phyloP scores from a whole-genome alignment of 2,797 vertebrate genomes.

The Hypotaenidia okinawae region DNA sequence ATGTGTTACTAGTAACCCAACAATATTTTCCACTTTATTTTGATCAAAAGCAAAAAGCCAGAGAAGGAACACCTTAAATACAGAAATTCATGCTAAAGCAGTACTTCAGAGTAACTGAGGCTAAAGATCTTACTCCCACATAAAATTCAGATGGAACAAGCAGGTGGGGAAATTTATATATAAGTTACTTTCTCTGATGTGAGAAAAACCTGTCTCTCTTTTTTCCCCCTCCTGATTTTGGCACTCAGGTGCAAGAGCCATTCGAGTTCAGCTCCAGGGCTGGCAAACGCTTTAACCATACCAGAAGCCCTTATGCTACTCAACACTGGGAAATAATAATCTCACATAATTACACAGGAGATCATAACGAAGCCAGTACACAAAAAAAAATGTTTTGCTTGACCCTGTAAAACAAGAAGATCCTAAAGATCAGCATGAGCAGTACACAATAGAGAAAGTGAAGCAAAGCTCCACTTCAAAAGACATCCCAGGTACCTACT shows the following conservation, averaged over 20 bases:
- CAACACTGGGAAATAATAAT: background rate
- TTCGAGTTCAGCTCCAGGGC: background rate
- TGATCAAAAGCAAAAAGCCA: background rate
- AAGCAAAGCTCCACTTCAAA: background rate
- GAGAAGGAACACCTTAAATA: background rate
- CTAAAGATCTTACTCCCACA: background rate
- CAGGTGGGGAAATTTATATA: background rate
- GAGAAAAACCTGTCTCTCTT: background rate
- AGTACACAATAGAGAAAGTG: accelerated
- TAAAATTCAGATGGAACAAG: background rate
- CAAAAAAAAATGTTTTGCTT: background rate
- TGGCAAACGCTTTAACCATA: background rate
- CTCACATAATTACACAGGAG: background rate
- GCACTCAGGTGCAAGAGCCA: background rate
- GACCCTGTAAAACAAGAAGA: background rate
- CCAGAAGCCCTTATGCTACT: background rate
- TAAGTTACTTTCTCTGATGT: background rate
- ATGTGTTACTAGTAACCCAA: background rate
- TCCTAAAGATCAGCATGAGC: background rate
- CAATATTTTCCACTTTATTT: background rate
- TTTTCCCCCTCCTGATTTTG: background rate
- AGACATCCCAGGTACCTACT: background rate
- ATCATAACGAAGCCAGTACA: background rate
- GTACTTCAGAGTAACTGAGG: background rate
- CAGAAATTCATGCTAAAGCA: background rate